Conservation (phyloP, 2,888 invertebrate species). For the Eilema caniola region DNA sequence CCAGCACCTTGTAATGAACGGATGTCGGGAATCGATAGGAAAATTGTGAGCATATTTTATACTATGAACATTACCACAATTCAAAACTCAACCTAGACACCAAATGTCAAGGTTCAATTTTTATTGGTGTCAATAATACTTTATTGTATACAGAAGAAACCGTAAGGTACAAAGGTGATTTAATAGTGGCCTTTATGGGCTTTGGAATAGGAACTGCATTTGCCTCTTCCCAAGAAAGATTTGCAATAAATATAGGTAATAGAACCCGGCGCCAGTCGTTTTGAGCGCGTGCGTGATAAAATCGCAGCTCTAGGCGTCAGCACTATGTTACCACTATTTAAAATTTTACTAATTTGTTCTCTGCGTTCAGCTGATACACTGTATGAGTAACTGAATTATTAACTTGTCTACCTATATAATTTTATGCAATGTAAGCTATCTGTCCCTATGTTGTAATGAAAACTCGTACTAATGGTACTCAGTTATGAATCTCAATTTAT, state of each 20-base stretch:
- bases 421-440: background rate
- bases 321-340: constrained; percentile 64
- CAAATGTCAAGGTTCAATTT: constrained; percentile 58
- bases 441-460: background rate
- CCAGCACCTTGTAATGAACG: constrained; percentile 83
- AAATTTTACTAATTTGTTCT: constrained; percentile 63
- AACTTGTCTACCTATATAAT: background rate
- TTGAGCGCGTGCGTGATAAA: constrained; percentile 74
- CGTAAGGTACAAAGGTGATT: constrained; percentile 65
- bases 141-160: constrained; percentile 61
- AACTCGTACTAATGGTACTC: too few relatives aligned
- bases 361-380: constrained; percentile 34
- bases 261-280: constrained; percentile 77
- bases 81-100: constrained; percentile 52
- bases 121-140: constrained; percentile 43
- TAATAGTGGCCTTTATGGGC: constrained; percentile 71
- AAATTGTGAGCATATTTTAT: constrained; percentile 82
- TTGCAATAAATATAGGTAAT: constrained; percentile 72
- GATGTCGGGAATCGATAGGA: constrained; percentile 83
- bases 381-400: constrained; percentile 18
- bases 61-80: constrained; percentile 54
- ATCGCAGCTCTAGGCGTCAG: constrained; percentile 74
- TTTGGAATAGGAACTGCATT: constrained; percentile 68
- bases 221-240: constrained; percentile 69
- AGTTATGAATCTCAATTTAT: too few relatives aligned